These are phyloP conservation scores for Stenoptilia bipunctidactyla DNA, from an alignment of 2,888 invertebrate genomes.

Conservation along the genomic window DNA sequence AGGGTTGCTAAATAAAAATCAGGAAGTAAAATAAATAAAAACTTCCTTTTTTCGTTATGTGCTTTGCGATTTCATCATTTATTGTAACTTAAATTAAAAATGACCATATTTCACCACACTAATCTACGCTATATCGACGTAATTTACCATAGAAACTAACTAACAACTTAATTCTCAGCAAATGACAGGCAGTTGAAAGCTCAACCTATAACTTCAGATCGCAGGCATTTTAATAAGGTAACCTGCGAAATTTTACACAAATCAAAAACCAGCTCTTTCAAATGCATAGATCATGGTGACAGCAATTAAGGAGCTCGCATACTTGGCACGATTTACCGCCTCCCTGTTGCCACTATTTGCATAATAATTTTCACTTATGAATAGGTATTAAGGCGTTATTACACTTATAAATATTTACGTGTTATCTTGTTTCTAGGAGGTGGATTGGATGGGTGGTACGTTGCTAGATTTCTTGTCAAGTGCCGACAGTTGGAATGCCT, in stretches of 20 bases:
- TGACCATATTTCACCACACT: no score
- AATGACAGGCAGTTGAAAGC: not conserved
- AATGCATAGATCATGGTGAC: constrained; percentile 19
- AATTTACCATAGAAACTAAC: not conserved
- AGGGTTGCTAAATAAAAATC: no score
- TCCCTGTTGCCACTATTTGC: constrained; percentile 60
- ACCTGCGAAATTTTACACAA: constrained; percentile 23
- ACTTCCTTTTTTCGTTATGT: no score
- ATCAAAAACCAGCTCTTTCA: constrained; percentile 26
- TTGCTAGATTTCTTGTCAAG: constrained; percentile 43
- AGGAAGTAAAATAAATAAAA: no score
- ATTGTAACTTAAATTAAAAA: no score
- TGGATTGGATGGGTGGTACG: constrained; percentile 35
- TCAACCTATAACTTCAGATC: not conserved
- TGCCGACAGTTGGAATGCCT: constrained; percentile 42
- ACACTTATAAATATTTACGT: constrained; percentile 66
- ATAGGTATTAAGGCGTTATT: constrained; percentile 65
- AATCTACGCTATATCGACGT: no score
- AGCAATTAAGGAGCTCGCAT: constrained; percentile 46
- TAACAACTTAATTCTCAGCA: not conserved
- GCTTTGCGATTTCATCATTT: no score
- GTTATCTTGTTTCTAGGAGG: constrained; percentile 30
- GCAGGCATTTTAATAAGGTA: constrained; percentile 25
- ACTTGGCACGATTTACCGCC: constrained; percentile 40
- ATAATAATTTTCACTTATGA: constrained; percentile 71